Conservation (phyloP, 1,140 invertebrate genomes). For the Drosophila rufa region DNA sequence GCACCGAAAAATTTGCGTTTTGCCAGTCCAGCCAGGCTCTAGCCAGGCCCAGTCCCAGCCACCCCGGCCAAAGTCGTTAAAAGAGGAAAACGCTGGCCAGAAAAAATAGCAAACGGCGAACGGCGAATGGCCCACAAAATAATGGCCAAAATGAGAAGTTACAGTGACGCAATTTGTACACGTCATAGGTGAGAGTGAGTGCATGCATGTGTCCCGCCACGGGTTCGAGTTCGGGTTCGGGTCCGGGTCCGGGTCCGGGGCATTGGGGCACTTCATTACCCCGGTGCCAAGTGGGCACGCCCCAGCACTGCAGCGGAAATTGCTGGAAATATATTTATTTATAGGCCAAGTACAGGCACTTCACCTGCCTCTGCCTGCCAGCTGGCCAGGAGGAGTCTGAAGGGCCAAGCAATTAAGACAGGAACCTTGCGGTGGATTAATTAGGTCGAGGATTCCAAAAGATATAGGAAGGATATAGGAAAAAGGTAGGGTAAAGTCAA, state of each 20-base stretch:
- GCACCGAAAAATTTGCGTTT: slow-evolving; percentile 80
- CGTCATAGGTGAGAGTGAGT: slow-evolving; percentile 42
- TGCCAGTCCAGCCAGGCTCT: slow-evolving; percentile 28
- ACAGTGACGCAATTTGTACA: slow-evolving; percentile 68
- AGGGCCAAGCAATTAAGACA: slow-evolving; percentile 43
- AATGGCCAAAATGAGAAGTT: slow-evolving; percentile 74
- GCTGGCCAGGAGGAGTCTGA: slow-evolving; percentile 17
- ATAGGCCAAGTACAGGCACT: slow-evolving; percentile 34
- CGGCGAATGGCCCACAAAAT: slow-evolving; percentile 37
- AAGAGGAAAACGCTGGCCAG: slow-evolving; percentile 38
- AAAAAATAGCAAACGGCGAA: slow-evolving; percentile 36
- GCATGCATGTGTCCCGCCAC: slow-evolving; percentile 26
- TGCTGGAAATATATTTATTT: slow-evolving; percentile 61
- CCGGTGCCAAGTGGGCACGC: slow-evolving; percentile 41
- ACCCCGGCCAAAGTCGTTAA: slow-evolving; percentile 59
- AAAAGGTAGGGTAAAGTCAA: background rate
- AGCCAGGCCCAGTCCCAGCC: slow-evolving; percentile 9
- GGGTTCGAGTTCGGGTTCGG: slow-evolving; percentile 8
- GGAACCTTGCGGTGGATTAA: slow-evolving; percentile 20
- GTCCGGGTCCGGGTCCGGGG: slow-evolving; percentile 21
- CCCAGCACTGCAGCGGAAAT: slow-evolving; percentile 51
- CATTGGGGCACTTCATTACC: slow-evolving; percentile 51
- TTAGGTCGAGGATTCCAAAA: slow-evolving; percentile 18
- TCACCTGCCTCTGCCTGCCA: background rate
- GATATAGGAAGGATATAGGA: background rate